Base-by-base conservation (phyloP, 2,797 vertebrate species). In the Siniperca obscura region DNA sequence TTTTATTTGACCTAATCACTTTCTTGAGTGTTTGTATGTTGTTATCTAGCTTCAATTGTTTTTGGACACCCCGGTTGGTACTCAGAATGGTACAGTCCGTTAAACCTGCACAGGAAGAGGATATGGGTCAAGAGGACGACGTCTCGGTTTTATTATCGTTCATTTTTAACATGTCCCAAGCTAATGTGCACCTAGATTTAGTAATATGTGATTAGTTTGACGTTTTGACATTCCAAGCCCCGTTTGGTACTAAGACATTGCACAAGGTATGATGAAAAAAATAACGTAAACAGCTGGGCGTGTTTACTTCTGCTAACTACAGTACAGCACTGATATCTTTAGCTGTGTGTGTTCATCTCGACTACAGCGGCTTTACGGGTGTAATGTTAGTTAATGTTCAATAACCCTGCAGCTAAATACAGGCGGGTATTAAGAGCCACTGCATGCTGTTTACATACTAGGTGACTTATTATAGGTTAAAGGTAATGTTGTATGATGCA, bases 51-150 rank as follows among this genome's bases (percentile, higher is more conserved):
- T 55, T 57, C 55, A 27, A 0, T 22, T 57, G 10, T 9, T 56
- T 60, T 5, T 5, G 2, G 0, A 14, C 40, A 17, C 65, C 83
- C 74, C 64, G 0, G 16, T n/a, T 50, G 0, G 0, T 7, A 0
- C 5, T 53, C 1, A 0, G 2, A 80, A 81, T 94, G 85, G 92
- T 90, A 75, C 73, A 50, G 68, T 70, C 90, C 76, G 1, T 3
- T 3, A 17, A 60, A 10, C 30, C 62, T 83, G 68, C 50, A 77
- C 86, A 70, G 87, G 90, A 91, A 88, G 83, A 65, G 34, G 64
- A 80, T 70, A 2, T 69, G 22, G 75, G 79, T 89, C 74, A 85
- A 72, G 25, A 46, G 57, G 68, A 74, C 70, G 84, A 65, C 53
- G 21, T 21, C 9, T 46, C 10, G 5, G 19, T 17, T 34, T 66